Base-by-base conservation (phyloP, 1,140 invertebrate species). In the Neuroterus valhalla region DNA sequence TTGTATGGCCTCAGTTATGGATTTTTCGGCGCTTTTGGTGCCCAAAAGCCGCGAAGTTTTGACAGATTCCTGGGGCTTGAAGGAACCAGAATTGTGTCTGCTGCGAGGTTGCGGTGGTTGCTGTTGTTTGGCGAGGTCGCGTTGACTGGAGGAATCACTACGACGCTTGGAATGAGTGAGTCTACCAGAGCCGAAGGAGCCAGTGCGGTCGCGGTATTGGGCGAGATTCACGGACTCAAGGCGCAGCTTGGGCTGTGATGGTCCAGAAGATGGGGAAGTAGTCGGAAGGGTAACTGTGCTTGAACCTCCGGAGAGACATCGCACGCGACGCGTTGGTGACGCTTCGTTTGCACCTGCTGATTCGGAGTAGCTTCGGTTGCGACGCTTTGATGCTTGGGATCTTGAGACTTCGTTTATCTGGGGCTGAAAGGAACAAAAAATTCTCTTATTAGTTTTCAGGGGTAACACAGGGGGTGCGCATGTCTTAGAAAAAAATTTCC, bases 331-430 rank as follows among this genome's bases (percentile, higher is more conserved):
- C 12, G 76, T 83, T 1, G 82, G 72, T 3, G 85, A 85, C 1
- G 74, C 77, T 26, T 88, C 83, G 2, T 71, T 83, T 17, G 81
- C 86, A 15, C 86, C 87, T 0, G 86, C 89, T 43, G 92, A 93
- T 74, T 93, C 92, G 0, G 92, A 93, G 1, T 92, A 90, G 69
- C 92, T 93, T 67, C 92, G 90, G 79, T 92, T 91, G n/a, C 92
- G 88, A 48, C 90, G 88, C 31, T 91, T 90, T 17, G 89, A 86
- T 14, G 89, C 89, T 2, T 87, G 83, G 4, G 88, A 85, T 74
- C 88, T 89, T 0, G 88, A 86, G 15, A 91, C 90, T 70, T 92
- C 92, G 72, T 91, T 89, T 81, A 92, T 92, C 80, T 92, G 89
- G 0, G 92, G 92, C 90, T 91, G 74, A 26, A 81, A 86, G 38